These are phyloP conservation scores for Eciton burchellii DNA, from an alignment of 1,140 invertebrate species.

Conservation along the genomic window DNA sequence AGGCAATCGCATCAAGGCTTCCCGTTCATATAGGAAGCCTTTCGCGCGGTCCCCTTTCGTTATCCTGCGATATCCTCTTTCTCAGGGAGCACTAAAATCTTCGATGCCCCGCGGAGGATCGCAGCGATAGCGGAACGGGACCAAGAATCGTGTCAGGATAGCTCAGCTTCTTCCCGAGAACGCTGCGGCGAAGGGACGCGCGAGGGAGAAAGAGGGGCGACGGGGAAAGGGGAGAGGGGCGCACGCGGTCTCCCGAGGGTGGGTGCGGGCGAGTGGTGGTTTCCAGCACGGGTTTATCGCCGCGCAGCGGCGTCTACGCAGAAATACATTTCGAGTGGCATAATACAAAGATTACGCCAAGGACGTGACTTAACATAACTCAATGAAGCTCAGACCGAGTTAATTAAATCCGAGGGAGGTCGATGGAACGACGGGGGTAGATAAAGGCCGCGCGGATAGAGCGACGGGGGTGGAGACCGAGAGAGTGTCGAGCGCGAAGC, in stretches of 20 bases:
- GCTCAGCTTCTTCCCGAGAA: conserved; percentile 10
- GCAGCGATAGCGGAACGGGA: background rate
- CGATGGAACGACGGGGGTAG: conserved; percentile 28
- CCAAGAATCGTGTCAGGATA: background rate
- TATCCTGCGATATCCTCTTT: conserved; percentile 46
- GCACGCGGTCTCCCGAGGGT: background rate
- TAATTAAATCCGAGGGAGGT: conserved; percentile 75
- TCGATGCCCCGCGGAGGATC: background rate
- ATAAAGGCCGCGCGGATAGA: conserved; percentile 19
- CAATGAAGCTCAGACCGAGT: conserved; percentile 76
- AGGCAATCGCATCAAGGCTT: background rate
- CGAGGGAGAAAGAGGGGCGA: background rate
- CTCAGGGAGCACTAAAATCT: conserved; percentile 33
- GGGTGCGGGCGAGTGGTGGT: conserved; percentile 10
- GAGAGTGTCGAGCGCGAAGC: conserved; percentile 24
- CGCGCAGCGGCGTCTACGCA: conserved; percentile 56
- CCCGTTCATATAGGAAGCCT: background rate
- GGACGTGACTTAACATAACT: conserved; percentile 77
- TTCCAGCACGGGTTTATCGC: conserved; percentile 64
- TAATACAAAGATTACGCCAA: conserved; percentile 77
- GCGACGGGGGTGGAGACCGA: conserved; percentile 29
- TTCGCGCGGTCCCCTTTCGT: background rate
- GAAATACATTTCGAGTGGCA: conserved; percentile 76
- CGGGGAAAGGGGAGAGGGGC: background rate
- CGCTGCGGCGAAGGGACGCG: background rate